These are phyloP conservation scores for Tachyglossus aculeatus DNA, from an alignment of 2,797 vertebrate genomes.

Conservation along the genomic window DNA sequence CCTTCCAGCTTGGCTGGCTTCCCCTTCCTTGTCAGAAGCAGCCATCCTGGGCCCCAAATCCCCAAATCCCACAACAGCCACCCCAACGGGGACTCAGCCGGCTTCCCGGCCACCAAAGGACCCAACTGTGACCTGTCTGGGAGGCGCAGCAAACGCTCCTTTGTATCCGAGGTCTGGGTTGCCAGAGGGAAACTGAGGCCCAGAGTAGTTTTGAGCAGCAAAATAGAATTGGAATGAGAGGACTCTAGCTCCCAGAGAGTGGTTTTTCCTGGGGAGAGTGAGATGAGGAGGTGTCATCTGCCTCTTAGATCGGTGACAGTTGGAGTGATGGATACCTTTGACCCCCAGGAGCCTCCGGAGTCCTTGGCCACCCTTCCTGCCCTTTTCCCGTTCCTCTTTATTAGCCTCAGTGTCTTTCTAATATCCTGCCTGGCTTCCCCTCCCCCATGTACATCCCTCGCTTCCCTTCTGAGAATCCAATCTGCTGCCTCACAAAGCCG, in stretches of 20 bases:
- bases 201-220: not conserved
- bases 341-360: no score
- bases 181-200: slow-evolving; percentile 38
- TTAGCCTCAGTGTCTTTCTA: not conserved
- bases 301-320: slow-evolving; percentile 2
- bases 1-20: no score
- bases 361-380: not conserved
- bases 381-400: not conserved
- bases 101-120: no score
- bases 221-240: not conserved
- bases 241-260: not conserved
- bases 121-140: no score
- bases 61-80: no score
- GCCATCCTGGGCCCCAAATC: no score
- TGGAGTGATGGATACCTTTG: no score
- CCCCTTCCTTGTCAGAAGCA: no score
- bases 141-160: not conserved
- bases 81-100: no score
- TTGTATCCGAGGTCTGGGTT: accelerated
- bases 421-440: not conserved
- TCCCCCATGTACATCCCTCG: slow-evolving; percentile 4
- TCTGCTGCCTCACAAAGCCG: slow-evolving; percentile 41
- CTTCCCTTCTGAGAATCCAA: not conserved
- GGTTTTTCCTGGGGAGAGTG: no score
- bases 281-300: not conserved